phyloP scores from a whole-genome alignment of 2,113 vertebrate species.

The Amphiprion percula region DNA sequence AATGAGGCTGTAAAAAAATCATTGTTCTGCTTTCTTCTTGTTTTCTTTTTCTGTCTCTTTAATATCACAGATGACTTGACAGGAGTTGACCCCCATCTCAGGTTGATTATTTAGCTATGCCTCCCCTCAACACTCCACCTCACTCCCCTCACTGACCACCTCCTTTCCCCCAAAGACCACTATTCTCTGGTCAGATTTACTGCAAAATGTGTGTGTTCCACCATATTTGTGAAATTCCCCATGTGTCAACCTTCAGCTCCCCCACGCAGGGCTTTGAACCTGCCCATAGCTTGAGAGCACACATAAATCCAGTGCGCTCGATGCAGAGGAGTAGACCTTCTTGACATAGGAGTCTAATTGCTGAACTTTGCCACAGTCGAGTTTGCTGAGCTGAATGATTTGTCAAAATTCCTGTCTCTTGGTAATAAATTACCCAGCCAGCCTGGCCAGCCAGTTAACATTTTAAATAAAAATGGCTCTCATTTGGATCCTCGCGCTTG shows the following conservation, averaged over 20 bases:
- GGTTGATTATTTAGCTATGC: conserved; percentile 76
- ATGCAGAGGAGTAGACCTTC: conserved; percentile 82
- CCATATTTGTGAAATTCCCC: conserved; percentile 79
- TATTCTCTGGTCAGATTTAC: conserved; percentile 79
- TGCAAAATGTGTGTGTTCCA: conserved; percentile 78
- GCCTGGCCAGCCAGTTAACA: conserved; percentile 80
- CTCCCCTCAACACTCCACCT: conserved; percentile 71
- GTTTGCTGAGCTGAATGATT: conserved; percentile 96
- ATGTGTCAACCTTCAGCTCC: conserved; percentile 67
- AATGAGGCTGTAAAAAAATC: conserved; percentile 33
- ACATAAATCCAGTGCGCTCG: conserved; percentile 92
- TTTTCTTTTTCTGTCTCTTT: conserved; percentile 45
- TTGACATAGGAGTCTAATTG: conserved; percentile 95
- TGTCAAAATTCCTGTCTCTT: conserved; percentile 92
- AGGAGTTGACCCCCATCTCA: conserved; percentile 62
- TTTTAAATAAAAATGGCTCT: conserved; percentile 86
- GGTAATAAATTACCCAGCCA: conserved; percentile 91
- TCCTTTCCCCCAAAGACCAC: conserved; percentile 61
- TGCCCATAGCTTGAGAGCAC: conserved; percentile 83
- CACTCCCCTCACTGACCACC: conserved; percentile 66
- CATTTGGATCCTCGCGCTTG: conserved; percentile 84
- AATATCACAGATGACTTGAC: conserved; percentile 67
- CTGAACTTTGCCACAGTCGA: conserved; percentile 97
- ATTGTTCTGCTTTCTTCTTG: conserved; percentile 15
- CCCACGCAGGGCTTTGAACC: conserved; percentile 77